Evolutionary conservation across 2,113 vertebrate genomes (phyloP), one percentile per base, ranked within the genome.

Genomic region (Anser cygnoides): DNA sequence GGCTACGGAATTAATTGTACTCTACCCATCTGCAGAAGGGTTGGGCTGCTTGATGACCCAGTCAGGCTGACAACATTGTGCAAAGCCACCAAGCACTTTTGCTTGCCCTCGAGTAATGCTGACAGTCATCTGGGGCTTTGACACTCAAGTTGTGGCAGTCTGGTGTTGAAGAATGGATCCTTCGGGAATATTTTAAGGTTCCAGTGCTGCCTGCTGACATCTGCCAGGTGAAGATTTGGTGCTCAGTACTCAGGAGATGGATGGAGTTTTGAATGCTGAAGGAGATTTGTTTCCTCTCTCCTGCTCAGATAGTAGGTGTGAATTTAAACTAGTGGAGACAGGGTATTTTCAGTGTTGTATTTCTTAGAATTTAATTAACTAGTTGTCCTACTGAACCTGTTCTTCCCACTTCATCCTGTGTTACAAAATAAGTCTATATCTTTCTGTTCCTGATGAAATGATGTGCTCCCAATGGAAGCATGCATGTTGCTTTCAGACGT

Each of bases 381-480:
- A 55, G 61, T 74, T 81, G n/a, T 85, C 57, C 58, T 94, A 17
- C 59, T 62, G 72, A 67, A 23, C 67, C 81, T 59, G 28, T 26
- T 84, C 43, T 79, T 92, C 35, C 16, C 63, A 41, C 54, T 84
- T 88, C 43, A 90, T 54, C 65, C 23, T 17, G 1, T 87, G 83
- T 71, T 76, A 75, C 44, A 49, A 89, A 85, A 20, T 43, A 72
- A 67, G 52, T 50, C 50, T 9, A 0, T 62, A 72, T 57, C 31
- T 81, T 90, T 77, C 73, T 68, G 82, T 86, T 62, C 33, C 76
- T 55, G 39, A 31, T 90, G 79, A 84, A 94, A 95, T 68, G 57
- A 91, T 31, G 39, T 44, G 66, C 31, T 59, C 2, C 2, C 67
- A 75, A 81, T 28, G 18, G 29, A 90, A 93, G 75, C 33, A 71